These are phyloP conservation scores for Tamandua tetradactyla DNA, from an alignment of 2,797 vertebrate genomes.

Conservation along the genomic window DNA sequence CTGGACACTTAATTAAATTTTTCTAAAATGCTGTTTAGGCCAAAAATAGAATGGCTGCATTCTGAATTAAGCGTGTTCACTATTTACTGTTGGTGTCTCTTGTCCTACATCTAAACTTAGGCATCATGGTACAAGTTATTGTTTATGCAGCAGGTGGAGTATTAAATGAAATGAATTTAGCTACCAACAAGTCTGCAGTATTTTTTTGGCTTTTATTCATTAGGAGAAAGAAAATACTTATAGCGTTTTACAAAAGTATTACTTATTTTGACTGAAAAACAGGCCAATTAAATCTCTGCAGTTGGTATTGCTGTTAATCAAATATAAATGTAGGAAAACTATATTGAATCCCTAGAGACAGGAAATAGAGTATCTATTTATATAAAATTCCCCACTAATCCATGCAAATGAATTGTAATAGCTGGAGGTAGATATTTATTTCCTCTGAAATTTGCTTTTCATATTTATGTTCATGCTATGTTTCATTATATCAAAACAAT, in stretches of 20 bases:
- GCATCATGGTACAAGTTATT: neutral
- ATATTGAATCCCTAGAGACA: slow-evolving; percentile 22
- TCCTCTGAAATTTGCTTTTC: slow-evolving; percentile 53
- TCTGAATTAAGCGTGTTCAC: neutral
- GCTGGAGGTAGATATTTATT: neutral
- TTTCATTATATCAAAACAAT: slow-evolving; percentile 49
- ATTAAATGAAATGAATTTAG: neutral
- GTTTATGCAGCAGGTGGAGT: neutral
- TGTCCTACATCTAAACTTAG: neutral
- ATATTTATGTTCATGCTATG: slow-evolving; percentile 49
- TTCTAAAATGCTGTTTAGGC: neutral
- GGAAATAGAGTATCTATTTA: slow-evolving; percentile 36
- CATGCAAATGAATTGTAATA: slow-evolving; percentile 46
- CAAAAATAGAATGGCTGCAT: neutral
- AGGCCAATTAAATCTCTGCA: slow-evolving; percentile 42
- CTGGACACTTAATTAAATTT: neutral
- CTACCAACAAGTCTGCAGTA: slow-evolving; percentile 19
- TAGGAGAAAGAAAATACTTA: slow-evolving; percentile 30
- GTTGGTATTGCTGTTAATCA: slow-evolving; percentile 45
- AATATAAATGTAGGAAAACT: slow-evolving; percentile 45
- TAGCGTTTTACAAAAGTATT: slow-evolving; percentile 30
- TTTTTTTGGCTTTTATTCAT: slow-evolving; percentile 42
- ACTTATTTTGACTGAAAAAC: slow-evolving; percentile 56
- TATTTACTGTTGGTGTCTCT: neutral
- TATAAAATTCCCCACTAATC: neutral